These are phyloP conservation scores for Vireo altiloquus DNA, from an alignment of 2,113 vertebrate species.

Conservation along the genomic window DNA sequence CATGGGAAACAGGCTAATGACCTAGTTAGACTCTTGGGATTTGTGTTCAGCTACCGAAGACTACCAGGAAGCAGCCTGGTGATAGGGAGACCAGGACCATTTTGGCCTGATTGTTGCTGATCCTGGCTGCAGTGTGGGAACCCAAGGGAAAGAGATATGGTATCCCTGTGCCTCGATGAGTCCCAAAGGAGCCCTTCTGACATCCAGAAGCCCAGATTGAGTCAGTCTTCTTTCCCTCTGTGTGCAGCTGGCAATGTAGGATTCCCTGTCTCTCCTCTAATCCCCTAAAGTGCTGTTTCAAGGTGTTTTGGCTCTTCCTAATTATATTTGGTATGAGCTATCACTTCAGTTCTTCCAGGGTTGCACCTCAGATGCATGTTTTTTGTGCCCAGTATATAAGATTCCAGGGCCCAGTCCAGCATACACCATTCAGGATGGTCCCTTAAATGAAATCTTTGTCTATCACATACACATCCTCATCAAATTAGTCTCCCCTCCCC, in stretches of 20 bases:
- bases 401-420: background rate
- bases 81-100: accelerated
- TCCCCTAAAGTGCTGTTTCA: background rate
- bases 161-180: accelerated
- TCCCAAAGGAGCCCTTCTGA: background rate
- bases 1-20: background rate
- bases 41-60: background rate
- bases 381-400: background rate
- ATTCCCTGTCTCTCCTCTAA: background rate
- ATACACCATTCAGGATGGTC: background rate
- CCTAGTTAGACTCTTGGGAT: background rate
- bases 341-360: background rate
- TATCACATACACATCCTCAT: conserved; percentile 23
- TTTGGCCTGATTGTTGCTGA: background rate
- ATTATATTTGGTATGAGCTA: background rate
- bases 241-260: background rate
- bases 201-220: background rate
- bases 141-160: too few relatives aligned
- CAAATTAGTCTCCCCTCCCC: conserved; percentile 50
- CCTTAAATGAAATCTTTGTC: conserved; percentile 26
- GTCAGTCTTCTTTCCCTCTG: background rate
- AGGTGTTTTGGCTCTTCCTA: background rate
- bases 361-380: background rate
- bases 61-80: background rate
- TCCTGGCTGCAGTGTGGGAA: background rate